Percentiles rank a stretch among this genome's conserved stretches.
These are phyloP conservation scores for Choloepus hoffmanni DNA, from an alignment of 2,113 vertebrate genomes.

Conservation along the genomic window DNA sequence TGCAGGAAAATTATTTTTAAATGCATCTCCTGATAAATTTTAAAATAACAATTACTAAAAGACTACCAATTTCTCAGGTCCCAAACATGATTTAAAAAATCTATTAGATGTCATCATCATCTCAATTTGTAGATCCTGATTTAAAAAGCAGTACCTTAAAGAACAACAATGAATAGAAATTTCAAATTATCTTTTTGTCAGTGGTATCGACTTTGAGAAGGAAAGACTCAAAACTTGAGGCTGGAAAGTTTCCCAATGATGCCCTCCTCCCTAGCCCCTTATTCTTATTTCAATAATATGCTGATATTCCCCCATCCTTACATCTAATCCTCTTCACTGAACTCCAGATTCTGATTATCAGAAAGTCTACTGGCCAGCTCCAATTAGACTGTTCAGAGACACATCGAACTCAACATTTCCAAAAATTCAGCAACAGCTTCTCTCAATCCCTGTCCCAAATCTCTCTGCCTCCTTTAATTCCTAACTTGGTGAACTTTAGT, in stretches of 20 bases:
- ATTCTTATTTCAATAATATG: not conserved
- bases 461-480: not conserved
- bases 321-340: not conserved
- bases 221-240: not conserved
- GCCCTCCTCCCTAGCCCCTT: not conserved
- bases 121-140: not conserved
- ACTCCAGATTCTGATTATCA: not conserved
- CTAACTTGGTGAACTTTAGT: not conserved
- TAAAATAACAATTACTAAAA: not conserved
- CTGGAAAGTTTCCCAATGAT: not conserved
- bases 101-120: not conserved
- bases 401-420: not conserved
- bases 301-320: not conserved
- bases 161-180: not conserved
- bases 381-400: not conserved
- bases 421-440: not conserved
- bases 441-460: not conserved
- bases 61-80: not conserved
- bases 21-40: not conserved
- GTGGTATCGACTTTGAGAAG: not conserved
- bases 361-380: not conserved
- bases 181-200: not conserved
- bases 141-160: constrained; percentile 36
- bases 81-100: not conserved
- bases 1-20: not conserved